Percentiles rank a stretch among this genome's conserved stretches.
These are phyloP conservation scores for Urocitellus parryii DNA, from an alignment of 2,113 vertebrate species.

Conservation along the genomic window DNA sequence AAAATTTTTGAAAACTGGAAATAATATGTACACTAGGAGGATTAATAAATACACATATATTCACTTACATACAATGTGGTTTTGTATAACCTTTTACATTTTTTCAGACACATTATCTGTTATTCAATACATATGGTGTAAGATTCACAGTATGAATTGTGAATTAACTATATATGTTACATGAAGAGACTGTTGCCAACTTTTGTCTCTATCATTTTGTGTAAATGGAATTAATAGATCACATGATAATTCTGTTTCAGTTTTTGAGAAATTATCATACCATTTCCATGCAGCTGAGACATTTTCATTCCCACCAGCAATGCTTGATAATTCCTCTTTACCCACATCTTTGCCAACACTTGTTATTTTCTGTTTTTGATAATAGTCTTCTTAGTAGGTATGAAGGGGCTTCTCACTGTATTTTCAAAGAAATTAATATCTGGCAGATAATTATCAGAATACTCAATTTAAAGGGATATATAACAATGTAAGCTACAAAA, in stretches of 20 bases:
- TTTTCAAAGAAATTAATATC: constrained; percentile 25
- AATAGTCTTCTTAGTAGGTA: not conserved
- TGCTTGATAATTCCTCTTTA: not conserved
- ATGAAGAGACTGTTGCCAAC: too few relatives aligned
- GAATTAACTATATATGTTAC: too few relatives aligned
- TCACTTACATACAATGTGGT: constrained; percentile 6
- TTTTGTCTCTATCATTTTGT: too few relatives aligned
- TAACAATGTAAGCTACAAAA: not conserved
- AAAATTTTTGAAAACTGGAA: constrained; percentile 36
- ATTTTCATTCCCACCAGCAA: not conserved
- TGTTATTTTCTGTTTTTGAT: not conserved
- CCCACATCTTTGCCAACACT: not conserved
- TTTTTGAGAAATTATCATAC: not conserved
- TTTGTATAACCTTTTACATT: constrained; percentile 32
- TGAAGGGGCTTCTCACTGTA: not conserved
- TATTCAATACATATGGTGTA: too few relatives aligned
- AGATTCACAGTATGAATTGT: too few relatives aligned
- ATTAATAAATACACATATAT: constrained; percentile 43
- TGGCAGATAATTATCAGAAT: not conserved
- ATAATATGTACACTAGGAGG: constrained; percentile 23
- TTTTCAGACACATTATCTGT: not conserved
- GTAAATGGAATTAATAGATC: not conserved
- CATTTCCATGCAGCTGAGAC: not conserved
- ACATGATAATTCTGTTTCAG: not conserved
- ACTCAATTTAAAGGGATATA: constrained; percentile 3